A percentile compares a stretch with the other conserved stretches of the same genome.
phyloP scores from a whole-genome alignment of 2,797 vertebrate genomes.

The Premnoplex brunnescens region DNA sequence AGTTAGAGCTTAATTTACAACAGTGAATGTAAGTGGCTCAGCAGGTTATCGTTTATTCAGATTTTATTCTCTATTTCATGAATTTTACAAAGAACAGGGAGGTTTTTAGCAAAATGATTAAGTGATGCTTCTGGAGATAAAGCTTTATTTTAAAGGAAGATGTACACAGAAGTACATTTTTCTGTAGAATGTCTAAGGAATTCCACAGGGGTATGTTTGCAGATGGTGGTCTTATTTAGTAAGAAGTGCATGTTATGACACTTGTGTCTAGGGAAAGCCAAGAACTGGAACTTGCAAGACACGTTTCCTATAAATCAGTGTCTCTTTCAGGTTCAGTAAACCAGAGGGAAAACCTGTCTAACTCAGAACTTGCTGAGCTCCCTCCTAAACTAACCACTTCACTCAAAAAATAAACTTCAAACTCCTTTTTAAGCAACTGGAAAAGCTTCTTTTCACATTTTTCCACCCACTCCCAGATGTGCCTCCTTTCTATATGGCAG shows the following conservation, averaged over 20 bases:
- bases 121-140: conserved; percentile 44
- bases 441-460: conserved; percentile 32
- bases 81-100: conserved; percentile 32
- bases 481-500: conserved; percentile 2
- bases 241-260: conserved; percentile 39
- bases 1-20: conserved; percentile 73
- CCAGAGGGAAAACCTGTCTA: conserved; percentile 18
- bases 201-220: neutral
- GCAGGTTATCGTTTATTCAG: conserved; percentile 65
- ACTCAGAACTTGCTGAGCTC: conserved; percentile 1
- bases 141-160: conserved; percentile 19
- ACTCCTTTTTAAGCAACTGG: neutral
- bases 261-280: conserved; percentile 43
- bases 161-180: conserved; percentile 11
- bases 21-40: conserved; percentile 19
- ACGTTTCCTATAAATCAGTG: conserved; percentile 44
- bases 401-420: conserved; percentile 39
- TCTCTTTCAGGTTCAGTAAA: conserved; percentile 56
- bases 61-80: conserved; percentile 56
- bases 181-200: conserved; percentile 26
- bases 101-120: conserved; percentile 35
- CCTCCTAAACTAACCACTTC: conserved; percentile 12
- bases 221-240: conserved; percentile 59
- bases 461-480: conserved; percentile 28
- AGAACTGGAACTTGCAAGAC: conserved; percentile 59